Evolutionary conservation across 2,888 invertebrate genomes (phyloP).

Genomic region (Helobdella robusta): DNA sequence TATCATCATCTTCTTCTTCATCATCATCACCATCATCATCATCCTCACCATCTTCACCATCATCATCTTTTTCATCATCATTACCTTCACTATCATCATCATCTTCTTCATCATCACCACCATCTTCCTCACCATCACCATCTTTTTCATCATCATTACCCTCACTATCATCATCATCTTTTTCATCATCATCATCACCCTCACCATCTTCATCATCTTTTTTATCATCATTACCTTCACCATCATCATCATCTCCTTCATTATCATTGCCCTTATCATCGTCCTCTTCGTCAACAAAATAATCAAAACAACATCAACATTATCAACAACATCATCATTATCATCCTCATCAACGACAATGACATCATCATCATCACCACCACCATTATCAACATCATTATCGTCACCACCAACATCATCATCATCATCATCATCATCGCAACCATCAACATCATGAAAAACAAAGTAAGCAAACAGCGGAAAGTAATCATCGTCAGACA

Average conservation of each 20-base stretch:
- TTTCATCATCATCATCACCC: too few relatives aligned
- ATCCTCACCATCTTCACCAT: too few relatives aligned
- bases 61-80: too few relatives aligned
- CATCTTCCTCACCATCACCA: too few relatives aligned
- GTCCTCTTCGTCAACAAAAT: background rate
- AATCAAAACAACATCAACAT: background rate
- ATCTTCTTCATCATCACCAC: background rate
- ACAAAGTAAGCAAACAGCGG: background rate
- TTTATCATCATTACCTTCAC: background rate
- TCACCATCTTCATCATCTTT: too few relatives aligned
- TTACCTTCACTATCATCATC: too few relatives aligned
- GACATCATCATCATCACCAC: background rate
- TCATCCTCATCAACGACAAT: background rate
- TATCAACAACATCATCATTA: slow-evolving; percentile 6
- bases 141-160: too few relatives aligned
- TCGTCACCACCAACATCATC: slow-evolving; percentile 7
- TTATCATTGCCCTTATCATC: too few relatives aligned
- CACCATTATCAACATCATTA: background rate
- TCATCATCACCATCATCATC: too few relatives aligned
- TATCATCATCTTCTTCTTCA: too few relatives aligned
- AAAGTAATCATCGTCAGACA: too few relatives aligned
- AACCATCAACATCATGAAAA: background rate
- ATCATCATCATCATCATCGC: slow-evolving; percentile 17
- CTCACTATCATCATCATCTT: too few relatives aligned
- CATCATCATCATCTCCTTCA: background rate